Evolutionary conservation across 2,797 vertebrate species (phyloP).

Genomic region (Dermochelys coriacea): DNA sequence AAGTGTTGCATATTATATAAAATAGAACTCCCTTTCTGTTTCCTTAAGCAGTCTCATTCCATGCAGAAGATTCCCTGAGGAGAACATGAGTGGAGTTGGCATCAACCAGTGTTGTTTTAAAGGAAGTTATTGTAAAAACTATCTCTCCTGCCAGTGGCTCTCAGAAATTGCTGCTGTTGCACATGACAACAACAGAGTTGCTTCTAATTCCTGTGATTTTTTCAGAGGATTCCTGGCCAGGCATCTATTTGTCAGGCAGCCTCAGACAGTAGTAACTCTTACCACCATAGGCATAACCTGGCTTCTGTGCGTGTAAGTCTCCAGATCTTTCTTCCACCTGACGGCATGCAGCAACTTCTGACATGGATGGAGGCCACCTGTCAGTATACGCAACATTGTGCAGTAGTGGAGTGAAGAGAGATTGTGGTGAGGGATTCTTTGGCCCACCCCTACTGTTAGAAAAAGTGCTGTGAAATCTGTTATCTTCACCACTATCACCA

Average conservation of each 20-base stretch:
- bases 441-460: no score
- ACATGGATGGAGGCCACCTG: no score
- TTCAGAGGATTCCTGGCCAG: constrained; percentile 37
- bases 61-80: neutral
- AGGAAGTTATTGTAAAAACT: constrained; percentile 6
- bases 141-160: neutral
- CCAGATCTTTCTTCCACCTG: constrained; percentile 52
- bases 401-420: no score
- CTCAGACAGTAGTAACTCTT: constrained; percentile 49
- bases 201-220: constrained; percentile 32
- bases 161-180: constrained; percentile 34
- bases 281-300: constrained; percentile 15
- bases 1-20: neutral
- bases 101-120: neutral
- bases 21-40: neutral
- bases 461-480: no score
- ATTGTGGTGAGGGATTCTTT: no score
- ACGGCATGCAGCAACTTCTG: neutral
- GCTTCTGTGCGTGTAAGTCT: constrained; percentile 53
- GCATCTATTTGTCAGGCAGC: constrained; percentile 12
- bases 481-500: no score
- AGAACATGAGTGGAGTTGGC: neutral
- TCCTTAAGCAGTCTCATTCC: neutral
- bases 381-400: no score
- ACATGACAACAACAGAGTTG: neutral